phyloP scores from a whole-genome alignment of 2,113 vertebrate genomes.

The Pelmatolapia mariae region DNA sequence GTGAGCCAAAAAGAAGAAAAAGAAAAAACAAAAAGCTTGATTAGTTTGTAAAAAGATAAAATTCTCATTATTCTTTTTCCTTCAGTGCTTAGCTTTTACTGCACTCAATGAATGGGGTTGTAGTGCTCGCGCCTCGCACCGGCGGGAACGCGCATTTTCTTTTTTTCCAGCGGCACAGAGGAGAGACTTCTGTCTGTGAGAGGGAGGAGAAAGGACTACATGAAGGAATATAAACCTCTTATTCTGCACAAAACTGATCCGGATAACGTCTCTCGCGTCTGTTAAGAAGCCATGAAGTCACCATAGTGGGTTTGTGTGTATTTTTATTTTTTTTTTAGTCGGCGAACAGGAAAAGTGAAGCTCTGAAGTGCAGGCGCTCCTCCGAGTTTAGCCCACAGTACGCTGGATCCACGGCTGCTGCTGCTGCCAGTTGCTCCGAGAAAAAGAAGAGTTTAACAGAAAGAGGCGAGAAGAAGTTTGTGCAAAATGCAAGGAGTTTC shows the following conservation, averaged over 20 bases:
- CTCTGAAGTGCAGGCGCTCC: constrained; percentile 32
- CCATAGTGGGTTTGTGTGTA: not conserved
- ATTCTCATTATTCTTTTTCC: not conserved
- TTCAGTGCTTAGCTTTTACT: not conserved
- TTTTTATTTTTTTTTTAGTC: not conserved
- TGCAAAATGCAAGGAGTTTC: constrained; percentile 68
- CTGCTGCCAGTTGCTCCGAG: not conserved
- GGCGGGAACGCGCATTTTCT: constrained; percentile 40
- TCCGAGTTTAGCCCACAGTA: constrained; percentile 10
- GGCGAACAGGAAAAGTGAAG: constrained; percentile 8
- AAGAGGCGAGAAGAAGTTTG: constrained; percentile 29
- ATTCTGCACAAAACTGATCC: not conserved
- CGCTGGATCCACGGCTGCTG: constrained; percentile 21
- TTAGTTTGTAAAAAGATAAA: not conserved
- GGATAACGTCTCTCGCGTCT: not conserved
- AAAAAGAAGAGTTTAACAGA: constrained; percentile 21
- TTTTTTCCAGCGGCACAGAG: constrained; percentile 32
- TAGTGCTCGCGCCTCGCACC: constrained; percentile 24
- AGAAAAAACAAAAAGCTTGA: not conserved
- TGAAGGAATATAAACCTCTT: constrained; percentile 1
- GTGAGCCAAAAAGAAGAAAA: not conserved
- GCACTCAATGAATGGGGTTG: constrained; percentile 39
- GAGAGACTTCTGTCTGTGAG: constrained; percentile 38
- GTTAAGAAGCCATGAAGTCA: not conserved
- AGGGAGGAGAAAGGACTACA: constrained; percentile 49